Conservation (phyloP, 2,888 invertebrate species). For the Thecophora atra region DNA sequence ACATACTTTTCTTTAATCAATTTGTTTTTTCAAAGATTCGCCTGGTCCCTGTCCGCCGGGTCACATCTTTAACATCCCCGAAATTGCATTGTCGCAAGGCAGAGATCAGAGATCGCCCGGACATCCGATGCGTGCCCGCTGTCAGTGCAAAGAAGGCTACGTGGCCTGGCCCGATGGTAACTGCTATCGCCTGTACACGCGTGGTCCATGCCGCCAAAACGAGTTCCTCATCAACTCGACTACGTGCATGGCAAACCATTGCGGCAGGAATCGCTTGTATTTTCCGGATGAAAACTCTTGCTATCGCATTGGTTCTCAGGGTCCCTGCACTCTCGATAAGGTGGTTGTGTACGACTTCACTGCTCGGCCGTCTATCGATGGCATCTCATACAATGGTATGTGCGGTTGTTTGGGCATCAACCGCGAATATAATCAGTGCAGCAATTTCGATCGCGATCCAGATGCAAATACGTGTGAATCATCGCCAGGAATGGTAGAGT, state of each 20-base stretch:
- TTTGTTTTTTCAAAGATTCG: slow-evolving; percentile 68
- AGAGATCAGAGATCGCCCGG: not conserved
- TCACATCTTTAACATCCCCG: slow-evolving; percentile 73
- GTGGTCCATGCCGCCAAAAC: slow-evolving; percentile 77
- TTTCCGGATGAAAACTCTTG: slow-evolving; percentile 79
- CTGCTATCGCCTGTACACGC: slow-evolving; percentile 82
- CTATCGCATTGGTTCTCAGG: slow-evolving; percentile 80
- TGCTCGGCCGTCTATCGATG: slow-evolving; percentile 80
- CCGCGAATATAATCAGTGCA: slow-evolving; percentile 63
- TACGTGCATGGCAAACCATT: slow-evolving; percentile 76
- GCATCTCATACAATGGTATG: slow-evolving; percentile 83
- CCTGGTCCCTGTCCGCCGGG: slow-evolving; percentile 80
- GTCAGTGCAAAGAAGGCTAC: slow-evolving; percentile 77
- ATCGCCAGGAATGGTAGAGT: slow-evolving; percentile 72
- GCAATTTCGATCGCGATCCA: slow-evolving; percentile 40
- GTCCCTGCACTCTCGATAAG: slow-evolving; percentile 78
- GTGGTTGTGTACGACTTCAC: slow-evolving; percentile 85
- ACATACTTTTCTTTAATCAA: not conserved
- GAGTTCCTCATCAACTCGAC: slow-evolving; percentile 77
- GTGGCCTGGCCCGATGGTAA: slow-evolving; percentile 73
- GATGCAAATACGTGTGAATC: slow-evolving; percentile 67
- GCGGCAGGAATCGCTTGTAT: slow-evolving; percentile 78
- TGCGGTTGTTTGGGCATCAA: slow-evolving; percentile 75
- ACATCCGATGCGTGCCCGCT: slow-evolving; percentile 67
- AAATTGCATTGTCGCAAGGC: slow-evolving; percentile 49